Evolutionary conservation across 2,797 vertebrate species (phyloP), one percentile per base, ranked within the genome.

Genomic region (Linurgus olivaceus): DNA sequence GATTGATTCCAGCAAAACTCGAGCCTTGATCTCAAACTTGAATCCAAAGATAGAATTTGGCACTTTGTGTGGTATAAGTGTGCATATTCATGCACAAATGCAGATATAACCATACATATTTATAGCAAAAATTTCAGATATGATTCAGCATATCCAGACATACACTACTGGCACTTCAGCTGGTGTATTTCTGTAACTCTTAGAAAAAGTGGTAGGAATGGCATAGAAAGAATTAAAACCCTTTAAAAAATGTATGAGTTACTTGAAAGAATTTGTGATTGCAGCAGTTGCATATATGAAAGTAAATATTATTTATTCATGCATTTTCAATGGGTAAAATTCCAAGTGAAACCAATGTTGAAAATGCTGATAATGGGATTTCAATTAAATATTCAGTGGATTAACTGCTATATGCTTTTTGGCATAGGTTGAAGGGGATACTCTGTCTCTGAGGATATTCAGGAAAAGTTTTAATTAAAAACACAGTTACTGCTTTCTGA

Each of bases 381-480:
- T 42, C 23, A 59, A 66, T 61, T 55, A 82, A 86, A 62, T 74
- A 48, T 63, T 44, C 68, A 68, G 54, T 62, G 50, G 31, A 58
- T 75, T 90, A 62, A 72, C 29, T 72, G 45, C 68, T 76, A 17
- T 66, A 25, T 6, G n/a, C 6, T 67, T 86, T 76, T 65, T 81
- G 90, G 63, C 61, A 80, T 74, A 93, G 75, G 54, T 81, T 82
- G 80, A 94, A 63, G 67, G 81, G 72, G 78, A 87, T 83, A 83
- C 55, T 81, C n/a, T 40, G 26, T n/a, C 26, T 75, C 55, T 44
- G 80, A 96, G 78, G 76, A 93, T 25, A 37, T 54, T 45, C 55
- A 88, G 35, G 66, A 86, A 88, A 94, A 93, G 47, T 80, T 96
- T 94, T 91, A 91, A 95, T 86, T 87, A 35, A 48, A 92, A 66